Evolutionary conservation across 1,140 invertebrate genomes (phyloP).

Genomic region (Diorhabda sublineata): DNA sequence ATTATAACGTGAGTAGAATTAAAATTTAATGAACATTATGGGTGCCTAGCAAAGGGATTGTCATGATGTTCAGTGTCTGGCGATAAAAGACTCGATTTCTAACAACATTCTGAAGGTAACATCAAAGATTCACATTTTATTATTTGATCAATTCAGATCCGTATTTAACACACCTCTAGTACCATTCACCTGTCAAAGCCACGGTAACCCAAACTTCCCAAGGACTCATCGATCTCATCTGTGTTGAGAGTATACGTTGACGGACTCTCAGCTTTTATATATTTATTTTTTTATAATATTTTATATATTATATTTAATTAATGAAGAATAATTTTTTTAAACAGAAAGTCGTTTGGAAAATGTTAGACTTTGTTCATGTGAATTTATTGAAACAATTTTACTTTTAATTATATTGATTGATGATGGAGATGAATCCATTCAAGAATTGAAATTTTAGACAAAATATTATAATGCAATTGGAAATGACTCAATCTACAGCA

Average conservation of each 20-base stretch:
- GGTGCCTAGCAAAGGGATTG: slow-evolving; percentile 27
- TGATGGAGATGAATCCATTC: too few relatives aligned
- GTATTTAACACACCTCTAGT: slow-evolving; percentile 25
- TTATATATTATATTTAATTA: too few relatives aligned
- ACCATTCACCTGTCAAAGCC: slow-evolving; percentile 12
- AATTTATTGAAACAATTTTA: too few relatives aligned
- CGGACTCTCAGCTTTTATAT: too few relatives aligned
- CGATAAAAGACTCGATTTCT: slow-evolving; percentile 30
- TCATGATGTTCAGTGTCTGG: slow-evolving; percentile 27
- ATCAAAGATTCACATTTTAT: slow-evolving; percentile 24
- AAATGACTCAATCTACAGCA: slow-evolving; percentile 12
- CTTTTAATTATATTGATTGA: too few relatives aligned
- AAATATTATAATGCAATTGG: too few relatives aligned
- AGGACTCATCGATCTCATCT: slow-evolving; percentile 4
- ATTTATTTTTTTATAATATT: too few relatives aligned
- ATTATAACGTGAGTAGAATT: slow-evolving; percentile 33
- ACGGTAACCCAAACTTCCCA: slow-evolving; percentile 9
- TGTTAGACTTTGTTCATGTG: too few relatives aligned
- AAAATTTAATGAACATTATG: slow-evolving; percentile 31
- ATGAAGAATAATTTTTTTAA: too few relatives aligned
- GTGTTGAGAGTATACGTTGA: background rate
- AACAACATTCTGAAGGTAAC: slow-evolving; percentile 24
- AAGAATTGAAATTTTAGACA: too few relatives aligned
- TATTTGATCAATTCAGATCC: slow-evolving; percentile 15
- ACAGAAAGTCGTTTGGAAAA: too few relatives aligned